A percentile compares a stretch with the other conserved stretches of the same genome.
These are phyloP conservation scores for Platygyra sinensis DNA, from an alignment of 64 coral and sea anemone species.

Conservation along the genomic window DNA sequence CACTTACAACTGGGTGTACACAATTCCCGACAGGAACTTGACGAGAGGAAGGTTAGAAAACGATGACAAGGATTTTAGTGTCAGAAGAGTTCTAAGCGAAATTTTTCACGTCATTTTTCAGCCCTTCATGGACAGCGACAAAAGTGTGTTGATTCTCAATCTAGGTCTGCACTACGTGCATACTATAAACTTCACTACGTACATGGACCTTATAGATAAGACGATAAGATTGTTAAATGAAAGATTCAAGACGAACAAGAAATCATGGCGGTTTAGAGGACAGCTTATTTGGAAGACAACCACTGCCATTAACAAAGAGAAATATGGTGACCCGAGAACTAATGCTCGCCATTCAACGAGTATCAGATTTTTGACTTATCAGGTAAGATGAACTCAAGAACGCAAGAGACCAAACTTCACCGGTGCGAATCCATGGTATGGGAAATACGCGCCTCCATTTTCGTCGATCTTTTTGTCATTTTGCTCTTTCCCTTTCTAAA, in stretches of 20 bases:
- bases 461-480: too few species aligned
- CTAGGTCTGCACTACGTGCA: constrained; percentile 94
- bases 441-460: too few species aligned
- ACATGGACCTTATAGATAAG: constrained; percentile 57
- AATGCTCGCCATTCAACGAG: constrained; percentile 74
- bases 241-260: constrained; percentile 8
- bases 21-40: constrained; percentile 63
- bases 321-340: constrained; percentile 78
- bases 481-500: too few species aligned
- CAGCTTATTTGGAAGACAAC: constrained; percentile 92
- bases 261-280: constrained; percentile 53
- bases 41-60: constrained; percentile 65
- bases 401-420: too few species aligned
- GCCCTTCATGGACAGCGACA: constrained; percentile 46
- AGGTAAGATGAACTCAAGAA: constrained; percentile 36
- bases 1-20: constrained; percentile 92
- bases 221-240: constrained; percentile 73
- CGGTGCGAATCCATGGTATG: too few species aligned
- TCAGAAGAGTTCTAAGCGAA: constrained; percentile 66
- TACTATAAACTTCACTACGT: constrained; percentile 86
- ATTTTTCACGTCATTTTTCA: constrained; percentile 47
- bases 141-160: constrained; percentile 71
- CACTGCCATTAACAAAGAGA: constrained; percentile 86
- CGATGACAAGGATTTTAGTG: constrained; percentile 80
- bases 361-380: constrained; percentile 86